Evolutionary conservation across 2,888 invertebrate species (phyloP).

Genomic region (Eupithecia subumbrata): DNA sequence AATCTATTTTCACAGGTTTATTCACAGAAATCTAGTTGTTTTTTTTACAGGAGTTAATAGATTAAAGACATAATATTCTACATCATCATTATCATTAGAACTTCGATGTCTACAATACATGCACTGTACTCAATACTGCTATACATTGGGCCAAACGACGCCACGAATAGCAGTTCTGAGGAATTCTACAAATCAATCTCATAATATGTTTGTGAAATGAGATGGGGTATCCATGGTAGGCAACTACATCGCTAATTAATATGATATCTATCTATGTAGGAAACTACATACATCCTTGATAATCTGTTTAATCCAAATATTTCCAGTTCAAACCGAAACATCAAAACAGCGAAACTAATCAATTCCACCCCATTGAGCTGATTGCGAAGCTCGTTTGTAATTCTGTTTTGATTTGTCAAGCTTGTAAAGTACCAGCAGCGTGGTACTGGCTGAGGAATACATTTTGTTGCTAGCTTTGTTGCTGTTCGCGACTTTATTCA

Average conservation of each 20-base stretch:
- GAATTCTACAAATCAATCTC: not conserved
- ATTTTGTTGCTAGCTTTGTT: not conserved
- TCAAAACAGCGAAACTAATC: conserved; percentile 22
- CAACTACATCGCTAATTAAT: not conserved
- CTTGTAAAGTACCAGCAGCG: conserved; percentile 1
- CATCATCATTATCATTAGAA: too few relatives aligned
- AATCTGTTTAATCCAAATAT: conserved; percentile 3
- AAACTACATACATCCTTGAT: not conserved
- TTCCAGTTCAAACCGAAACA: conserved; percentile 8
- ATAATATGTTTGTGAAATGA: not conserved
- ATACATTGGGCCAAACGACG: too few relatives aligned
- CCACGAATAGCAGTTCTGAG: not conserved
- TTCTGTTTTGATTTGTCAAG: conserved; percentile 19
- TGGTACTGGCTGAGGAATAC: not conserved
- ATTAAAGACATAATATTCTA: too few relatives aligned
- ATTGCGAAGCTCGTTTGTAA: conserved; percentile 16
- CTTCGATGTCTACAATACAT: too few relatives aligned
- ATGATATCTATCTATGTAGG: not conserved
- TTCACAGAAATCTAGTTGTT: not conserved
- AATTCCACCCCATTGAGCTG: conserved; percentile 16
- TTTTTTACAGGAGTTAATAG: too few relatives aligned
- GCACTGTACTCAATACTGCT: too few relatives aligned
- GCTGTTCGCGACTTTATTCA: not conserved
- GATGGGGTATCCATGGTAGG: not conserved
- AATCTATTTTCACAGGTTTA: too few relatives aligned